A percentile compares a stretch with the other conserved stretches of the same genome.
These are phyloP conservation scores for Automeris io DNA, from an alignment of 2,888 invertebrate genomes.

Conservation along the genomic window DNA sequence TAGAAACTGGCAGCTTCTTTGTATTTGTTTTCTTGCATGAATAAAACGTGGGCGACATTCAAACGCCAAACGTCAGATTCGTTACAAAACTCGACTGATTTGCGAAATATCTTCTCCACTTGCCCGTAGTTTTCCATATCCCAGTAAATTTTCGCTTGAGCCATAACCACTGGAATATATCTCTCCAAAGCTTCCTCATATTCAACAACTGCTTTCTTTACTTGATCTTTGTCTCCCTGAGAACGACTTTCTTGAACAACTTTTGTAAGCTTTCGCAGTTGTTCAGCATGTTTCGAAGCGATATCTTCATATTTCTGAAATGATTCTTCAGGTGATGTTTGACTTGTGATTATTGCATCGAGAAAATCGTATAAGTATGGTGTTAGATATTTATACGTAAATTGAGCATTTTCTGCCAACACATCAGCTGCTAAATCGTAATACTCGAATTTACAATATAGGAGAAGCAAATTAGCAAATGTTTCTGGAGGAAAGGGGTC, in stretches of 20 bases:
- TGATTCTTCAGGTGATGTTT: constrained; percentile 97
- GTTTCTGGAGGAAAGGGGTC: constrained; percentile 98
- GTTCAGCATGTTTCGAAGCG: constrained; percentile 92
- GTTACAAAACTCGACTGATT: constrained; percentile 98
- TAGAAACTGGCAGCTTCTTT: constrained; percentile 99
- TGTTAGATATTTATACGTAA: constrained; percentile 95
- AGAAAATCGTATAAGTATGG: constrained; percentile 96
- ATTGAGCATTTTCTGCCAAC: constrained; percentile 96
- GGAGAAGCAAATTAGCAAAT: constrained; percentile 94
- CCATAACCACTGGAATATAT: constrained; percentile 99
- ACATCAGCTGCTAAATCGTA: constrained; percentile 99
- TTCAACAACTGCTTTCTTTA: constrained; percentile 92
- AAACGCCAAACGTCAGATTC: constrained; percentile 98
- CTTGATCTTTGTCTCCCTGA: constrained; percentile 91
- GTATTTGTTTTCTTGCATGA: constrained; percentile 99
- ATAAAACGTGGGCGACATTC: constrained; percentile 98
- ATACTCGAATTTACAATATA: constrained; percentile 98
- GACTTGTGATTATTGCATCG: constrained; percentile 97
- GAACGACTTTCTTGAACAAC: constrained; percentile 95
- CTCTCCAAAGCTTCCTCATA: constrained; percentile 94
- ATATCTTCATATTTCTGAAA: constrained; percentile 97
- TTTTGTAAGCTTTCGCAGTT: constrained; percentile 92
- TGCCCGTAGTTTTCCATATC: constrained; percentile 96
- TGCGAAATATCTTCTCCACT: constrained; percentile 97
- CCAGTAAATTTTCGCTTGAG: constrained; percentile 99